Base-by-base conservation (phyloP, 2,888 invertebrate genomes). In the Mythimna pallens region DNA sequence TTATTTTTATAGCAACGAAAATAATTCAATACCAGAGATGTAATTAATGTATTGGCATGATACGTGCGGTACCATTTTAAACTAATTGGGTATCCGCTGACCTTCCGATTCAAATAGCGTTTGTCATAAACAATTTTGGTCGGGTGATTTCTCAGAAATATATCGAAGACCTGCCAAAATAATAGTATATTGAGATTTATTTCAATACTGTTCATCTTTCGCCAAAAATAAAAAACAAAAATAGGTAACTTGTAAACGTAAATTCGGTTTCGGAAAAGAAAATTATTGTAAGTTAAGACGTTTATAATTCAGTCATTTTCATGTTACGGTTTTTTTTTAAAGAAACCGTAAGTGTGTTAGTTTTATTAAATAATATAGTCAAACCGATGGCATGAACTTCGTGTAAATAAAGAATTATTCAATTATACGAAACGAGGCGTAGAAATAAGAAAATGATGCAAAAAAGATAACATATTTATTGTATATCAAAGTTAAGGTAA, bases 381-480 rank as follows among this genome's bases (percentile, higher is more conserved):
- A 25, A 20, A 17, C 3, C 9, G 10, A 10, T 36, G 20, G 50
- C 6, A 12, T 40, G n/a, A 47, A 20, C 17, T 14, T n/a, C 36
- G 50, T 9, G 4, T 14, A 22, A 14, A 9, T 30, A 54, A 10
- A 65, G 3, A 17, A 34, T 14, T 3, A 25, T 0, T 50, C 7
- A 14, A n/a, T 20, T 17, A 2, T 14, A n/a, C 10, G 40, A 34
- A 36, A 25, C 9, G 64, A 52, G 22, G 22, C 10, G 57, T 30
- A 59, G 55, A 70, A 77, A 81, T 77, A 70, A 79, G 43, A 82
- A 81, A 71, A 77, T 65, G 1, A 58, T 57, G 43, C 14, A 55
- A 70, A 36, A 78, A 80, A 77, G 54, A 62, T 57, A 82, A 82
- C 47, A 67, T 77, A 57, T 82, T 80, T 80, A 80, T 82, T 79